Conservation (phyloP, 1,140 invertebrate genomes). For the Arctopsyche grandis region DNA sequence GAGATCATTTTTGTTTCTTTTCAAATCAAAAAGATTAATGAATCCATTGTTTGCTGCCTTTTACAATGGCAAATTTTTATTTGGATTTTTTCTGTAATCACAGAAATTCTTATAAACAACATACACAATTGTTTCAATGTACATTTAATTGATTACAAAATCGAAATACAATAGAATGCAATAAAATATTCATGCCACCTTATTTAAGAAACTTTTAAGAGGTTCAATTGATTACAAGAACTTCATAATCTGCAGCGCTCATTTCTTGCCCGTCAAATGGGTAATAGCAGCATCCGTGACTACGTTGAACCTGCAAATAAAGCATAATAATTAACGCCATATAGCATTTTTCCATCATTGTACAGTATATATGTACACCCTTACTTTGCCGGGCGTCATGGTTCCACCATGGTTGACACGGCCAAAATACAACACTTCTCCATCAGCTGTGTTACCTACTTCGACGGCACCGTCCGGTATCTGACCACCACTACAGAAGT, state of each 20-base stretch:
- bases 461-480: conserved; percentile 72
- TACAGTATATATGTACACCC: not conserved
- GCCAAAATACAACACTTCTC: conserved; percentile 73
- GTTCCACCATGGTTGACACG: conserved; percentile 70
- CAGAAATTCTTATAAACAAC: no score
- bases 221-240: conserved; percentile 61
- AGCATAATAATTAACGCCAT: conserved; percentile 21
- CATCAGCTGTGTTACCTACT: conserved; percentile 70
- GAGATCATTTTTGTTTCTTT: no score
- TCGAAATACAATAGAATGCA: no score
- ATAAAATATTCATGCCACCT: no score
- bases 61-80: no score
- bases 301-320: conserved; percentile 65
- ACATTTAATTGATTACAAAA: no score
- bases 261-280: conserved; percentile 69
- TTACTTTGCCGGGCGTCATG: conserved; percentile 73
- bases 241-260: conserved; percentile 68
- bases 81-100: no score
- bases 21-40: no score
- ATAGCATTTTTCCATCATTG: not conserved
- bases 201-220: no score
- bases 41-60: no score
- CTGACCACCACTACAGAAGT: conserved; percentile 67
- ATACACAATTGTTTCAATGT: no score
- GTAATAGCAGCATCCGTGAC: conserved; percentile 68